These are phyloP conservation scores for Pterois miles DNA, from an alignment of 2,797 vertebrate genomes.

Conservation along the genomic window DNA sequence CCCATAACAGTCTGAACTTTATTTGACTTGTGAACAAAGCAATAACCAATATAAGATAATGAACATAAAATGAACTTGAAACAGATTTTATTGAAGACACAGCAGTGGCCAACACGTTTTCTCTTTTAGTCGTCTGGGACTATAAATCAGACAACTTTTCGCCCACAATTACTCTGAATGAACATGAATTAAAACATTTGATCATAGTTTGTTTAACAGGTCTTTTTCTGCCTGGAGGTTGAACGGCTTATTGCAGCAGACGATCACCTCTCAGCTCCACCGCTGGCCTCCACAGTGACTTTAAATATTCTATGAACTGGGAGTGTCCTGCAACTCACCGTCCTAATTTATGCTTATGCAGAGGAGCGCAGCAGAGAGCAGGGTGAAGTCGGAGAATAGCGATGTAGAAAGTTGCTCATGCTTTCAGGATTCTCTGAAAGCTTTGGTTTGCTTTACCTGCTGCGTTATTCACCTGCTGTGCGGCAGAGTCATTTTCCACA, in stretches of 20 bases:
- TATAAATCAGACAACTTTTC: not conserved
- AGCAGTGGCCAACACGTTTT: not conserved
- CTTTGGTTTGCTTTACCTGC: conserved; percentile 19
- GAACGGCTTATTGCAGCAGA: conserved; percentile 13
- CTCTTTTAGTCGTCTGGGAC: not conserved
- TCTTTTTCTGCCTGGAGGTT: not conserved
- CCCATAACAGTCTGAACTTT: not conserved
- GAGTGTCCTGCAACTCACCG: conserved; percentile 57
- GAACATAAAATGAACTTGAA: not conserved
- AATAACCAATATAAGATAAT: not conserved
- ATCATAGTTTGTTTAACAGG: not conserved
- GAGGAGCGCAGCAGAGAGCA: conserved; percentile 29
- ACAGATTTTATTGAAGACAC: not conserved
- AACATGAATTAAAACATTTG: not conserved
- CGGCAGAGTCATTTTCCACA: conserved; percentile 49
- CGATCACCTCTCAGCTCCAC: conserved; percentile 38
- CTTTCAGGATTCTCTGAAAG: not conserved
- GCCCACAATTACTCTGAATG: not conserved
- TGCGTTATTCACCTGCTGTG: conserved; percentile 23
- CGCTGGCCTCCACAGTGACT: conserved; percentile 44
- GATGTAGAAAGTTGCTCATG: conserved; percentile 43
- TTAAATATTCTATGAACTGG: conserved; percentile 70
- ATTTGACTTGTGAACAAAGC: not conserved
- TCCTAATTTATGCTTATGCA: conserved; percentile 44
- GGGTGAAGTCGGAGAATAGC: not conserved